phyloP scores from a whole-genome alignment of 2,113 vertebrate genomes.

The Cavia aperea region DNA sequence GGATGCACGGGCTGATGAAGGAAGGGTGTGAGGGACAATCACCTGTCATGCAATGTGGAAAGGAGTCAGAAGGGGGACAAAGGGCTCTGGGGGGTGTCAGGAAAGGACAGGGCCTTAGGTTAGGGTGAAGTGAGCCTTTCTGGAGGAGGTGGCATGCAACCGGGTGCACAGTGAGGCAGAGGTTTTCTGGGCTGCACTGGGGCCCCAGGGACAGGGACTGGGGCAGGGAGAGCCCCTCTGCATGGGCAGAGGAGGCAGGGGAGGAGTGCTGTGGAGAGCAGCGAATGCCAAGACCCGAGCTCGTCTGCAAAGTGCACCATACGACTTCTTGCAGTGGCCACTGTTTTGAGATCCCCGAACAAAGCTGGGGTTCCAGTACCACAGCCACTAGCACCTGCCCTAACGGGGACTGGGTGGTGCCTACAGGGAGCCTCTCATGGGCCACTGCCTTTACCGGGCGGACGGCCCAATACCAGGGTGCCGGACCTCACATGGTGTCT shows the following conservation, averaged over 20 bases:
- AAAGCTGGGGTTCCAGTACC: neutral
- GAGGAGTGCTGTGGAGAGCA: neutral
- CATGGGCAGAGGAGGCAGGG: neutral
- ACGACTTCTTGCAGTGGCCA: neutral
- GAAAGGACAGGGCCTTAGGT: neutral
- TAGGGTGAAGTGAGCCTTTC: neutral
- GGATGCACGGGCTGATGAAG: neutral
- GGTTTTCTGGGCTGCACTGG: neutral
- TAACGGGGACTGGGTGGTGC: too few species aligned
- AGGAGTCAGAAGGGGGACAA: neutral
- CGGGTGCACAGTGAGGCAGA: too few species aligned
- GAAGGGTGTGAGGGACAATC: neutral
- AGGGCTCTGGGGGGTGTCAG: too few species aligned
- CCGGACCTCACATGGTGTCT: neutral
- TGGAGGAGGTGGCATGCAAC: neutral
- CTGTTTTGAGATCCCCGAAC: neutral
- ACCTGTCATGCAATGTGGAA: neutral
- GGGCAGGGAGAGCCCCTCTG: neutral
- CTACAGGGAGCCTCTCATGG: neutral
- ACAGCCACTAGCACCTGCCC: neutral
- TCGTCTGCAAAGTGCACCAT: neutral
- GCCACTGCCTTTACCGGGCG: neutral
- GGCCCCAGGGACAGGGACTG: neutral
- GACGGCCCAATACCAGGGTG: neutral
- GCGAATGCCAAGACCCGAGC: accelerated